Percentiles rank a stretch among this genome's conserved stretches.
Conservation (phyloP, 1,140 invertebrate genomes). For the Augochlora pura region DNA sequence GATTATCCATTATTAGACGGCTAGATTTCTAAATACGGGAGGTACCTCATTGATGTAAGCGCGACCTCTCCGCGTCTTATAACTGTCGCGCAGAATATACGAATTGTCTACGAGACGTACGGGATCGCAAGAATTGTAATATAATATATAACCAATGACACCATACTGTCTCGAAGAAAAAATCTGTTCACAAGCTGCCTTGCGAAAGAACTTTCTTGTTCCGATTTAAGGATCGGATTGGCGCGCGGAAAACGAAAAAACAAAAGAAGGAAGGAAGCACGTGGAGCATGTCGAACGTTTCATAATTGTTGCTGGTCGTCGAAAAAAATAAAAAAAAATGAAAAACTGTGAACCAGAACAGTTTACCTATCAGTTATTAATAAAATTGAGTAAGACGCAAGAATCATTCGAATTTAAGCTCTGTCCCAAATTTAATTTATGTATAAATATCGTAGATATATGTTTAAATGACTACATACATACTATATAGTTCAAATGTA, state of each 20-base stretch:
- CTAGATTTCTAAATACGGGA: slow-evolving; percentile 42
- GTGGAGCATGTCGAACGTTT: slow-evolving; percentile 49
- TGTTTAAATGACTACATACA: slow-evolving; percentile 17
- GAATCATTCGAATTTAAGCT: slow-evolving; percentile 14
- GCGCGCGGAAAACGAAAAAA: slow-evolving; percentile 11
- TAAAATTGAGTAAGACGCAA: slow-evolving; percentile 62
- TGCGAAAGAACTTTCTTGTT: slow-evolving; percentile 64
- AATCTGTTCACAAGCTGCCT: slow-evolving; percentile 72
- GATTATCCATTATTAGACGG: slow-evolving; percentile 29
- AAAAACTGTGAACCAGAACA: slow-evolving; percentile 57
- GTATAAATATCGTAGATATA: slow-evolving; percentile 12
- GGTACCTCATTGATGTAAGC: neutral
- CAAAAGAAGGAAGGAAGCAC: slow-evolving; percentile 22
- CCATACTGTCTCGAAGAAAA: slow-evolving; percentile 48
- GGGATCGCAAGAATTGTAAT: slow-evolving; percentile 60
- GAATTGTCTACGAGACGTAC: neutral
- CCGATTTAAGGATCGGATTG: slow-evolving; percentile 42
- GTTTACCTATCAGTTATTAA: slow-evolving; percentile 69
- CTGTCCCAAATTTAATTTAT: slow-evolving; percentile 29
- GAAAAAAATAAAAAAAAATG: neutral
- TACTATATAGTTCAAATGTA: slow-evolving; percentile 25
- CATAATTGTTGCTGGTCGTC: slow-evolving; percentile 41
- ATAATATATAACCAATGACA: slow-evolving; percentile 53
- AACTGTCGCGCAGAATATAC: neutral
- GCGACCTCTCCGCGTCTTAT: slow-evolving; percentile 11